Conservation (phyloP, 2,888 invertebrate genomes). For the Thera obeliscata region DNA sequence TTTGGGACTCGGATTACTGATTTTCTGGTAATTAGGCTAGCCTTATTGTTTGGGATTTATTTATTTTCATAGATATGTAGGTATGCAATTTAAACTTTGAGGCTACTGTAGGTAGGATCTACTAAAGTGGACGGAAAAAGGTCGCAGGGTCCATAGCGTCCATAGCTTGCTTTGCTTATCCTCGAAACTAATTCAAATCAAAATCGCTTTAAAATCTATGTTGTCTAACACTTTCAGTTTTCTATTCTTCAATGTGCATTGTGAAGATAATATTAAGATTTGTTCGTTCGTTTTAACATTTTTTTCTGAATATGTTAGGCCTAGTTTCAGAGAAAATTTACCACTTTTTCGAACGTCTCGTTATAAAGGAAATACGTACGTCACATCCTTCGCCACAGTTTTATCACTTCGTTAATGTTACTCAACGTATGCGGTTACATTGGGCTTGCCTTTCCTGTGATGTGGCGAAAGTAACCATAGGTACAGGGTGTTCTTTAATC, state of each 20-base stretch:
- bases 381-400: conserved; percentile 24
- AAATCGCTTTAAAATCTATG: too few relatives aligned
- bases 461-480: conserved; percentile 23
- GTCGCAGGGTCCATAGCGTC: too few relatives aligned
- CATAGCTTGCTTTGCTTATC: too few relatives aligned
- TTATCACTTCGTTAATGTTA: conserved; percentile 29
- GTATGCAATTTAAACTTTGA: too few relatives aligned
- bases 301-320: neutral
- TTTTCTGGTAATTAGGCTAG: neutral
- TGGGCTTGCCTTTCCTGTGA: conserved; percentile 27
- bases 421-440: conserved; percentile 36
- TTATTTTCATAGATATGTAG: too few relatives aligned
- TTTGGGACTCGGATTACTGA: neutral
- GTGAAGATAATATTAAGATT: too few relatives aligned
- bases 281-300: too few relatives aligned
- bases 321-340: conserved; percentile 1
- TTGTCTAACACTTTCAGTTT: too few relatives aligned
- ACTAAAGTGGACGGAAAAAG: too few relatives aligned
- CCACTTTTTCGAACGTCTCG: neutral
- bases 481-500: conserved; percentile 9
- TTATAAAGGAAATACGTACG: conserved; percentile 26
- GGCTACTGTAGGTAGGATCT: too few relatives aligned
- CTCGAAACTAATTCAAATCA: too few relatives aligned
- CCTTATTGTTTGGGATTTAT: neutral
- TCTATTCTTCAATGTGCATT: too few relatives aligned